Conservation (phyloP, 2,113 vertebrate species). For the Urocynchramus pylzowi region DNA sequence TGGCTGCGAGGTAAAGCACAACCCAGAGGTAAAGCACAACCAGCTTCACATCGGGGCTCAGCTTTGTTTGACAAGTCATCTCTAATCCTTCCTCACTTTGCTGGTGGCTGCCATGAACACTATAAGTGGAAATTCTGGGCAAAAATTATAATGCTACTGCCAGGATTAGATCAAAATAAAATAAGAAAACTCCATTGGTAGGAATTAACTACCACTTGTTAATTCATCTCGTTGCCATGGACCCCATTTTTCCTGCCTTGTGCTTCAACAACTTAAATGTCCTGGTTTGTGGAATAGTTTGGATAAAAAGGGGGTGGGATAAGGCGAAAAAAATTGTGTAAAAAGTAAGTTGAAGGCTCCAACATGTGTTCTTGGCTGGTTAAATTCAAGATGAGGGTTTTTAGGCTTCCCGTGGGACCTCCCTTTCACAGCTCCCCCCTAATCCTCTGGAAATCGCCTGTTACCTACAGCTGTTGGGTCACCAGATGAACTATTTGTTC, state of each 20-base stretch:
- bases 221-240: neutral
- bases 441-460: constrained; percentile 79
- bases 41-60: neutral
- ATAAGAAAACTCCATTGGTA: neutral
- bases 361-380: constrained; percentile 59
- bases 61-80: neutral
- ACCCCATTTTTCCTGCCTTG: neutral
- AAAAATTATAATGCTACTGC: neutral
- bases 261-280: neutral
- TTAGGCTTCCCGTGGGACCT: constrained; percentile 73
- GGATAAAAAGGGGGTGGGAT: neutral
- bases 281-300: neutral
- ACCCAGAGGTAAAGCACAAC: neutral
- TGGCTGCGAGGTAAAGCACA: neutral
- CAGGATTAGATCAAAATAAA: neutral
- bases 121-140: neutral
- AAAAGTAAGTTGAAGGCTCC: constrained; percentile 44
- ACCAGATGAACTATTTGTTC: constrained; percentile 77
- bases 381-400: constrained; percentile 66
- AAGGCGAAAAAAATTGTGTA: neutral
- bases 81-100: neutral
- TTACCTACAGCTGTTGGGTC: constrained; percentile 79
- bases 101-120: neutral
- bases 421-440: constrained; percentile 70
- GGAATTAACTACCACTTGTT: neutral